A percentile compares a stretch with the other conserved stretches of the same genome.
Evolutionary conservation across 53 echinoderm and acorn worm species (phyloP).

Genomic region (Luidia sarsii): DNA sequence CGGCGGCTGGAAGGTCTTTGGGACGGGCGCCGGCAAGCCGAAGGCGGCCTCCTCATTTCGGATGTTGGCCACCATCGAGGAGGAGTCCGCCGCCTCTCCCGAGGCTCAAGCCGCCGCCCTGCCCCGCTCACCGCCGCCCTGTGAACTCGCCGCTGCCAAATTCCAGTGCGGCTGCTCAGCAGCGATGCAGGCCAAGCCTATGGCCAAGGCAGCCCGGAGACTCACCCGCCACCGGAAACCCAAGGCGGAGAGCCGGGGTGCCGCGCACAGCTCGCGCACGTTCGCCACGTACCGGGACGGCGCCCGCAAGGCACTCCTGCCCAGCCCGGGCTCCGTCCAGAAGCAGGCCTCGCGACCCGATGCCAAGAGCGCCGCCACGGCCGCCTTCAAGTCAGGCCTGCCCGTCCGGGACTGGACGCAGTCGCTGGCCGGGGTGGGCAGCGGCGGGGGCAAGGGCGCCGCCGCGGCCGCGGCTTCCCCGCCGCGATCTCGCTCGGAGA

Average conservation of each 20-base stretch:
- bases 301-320: background rate
- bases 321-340: conserved; percentile 1
- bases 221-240: conserved; percentile 30
- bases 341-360: background rate
- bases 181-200: background rate
- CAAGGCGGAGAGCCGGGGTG: conserved; percentile 22
- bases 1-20: conserved; percentile 50
- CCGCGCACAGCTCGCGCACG: conserved; percentile 19
- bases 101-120: background rate
- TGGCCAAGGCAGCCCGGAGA: conserved; percentile 19
- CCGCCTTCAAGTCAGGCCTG: conserved; percentile 18
- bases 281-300: conserved; percentile 42
- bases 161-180: conserved; percentile 21
- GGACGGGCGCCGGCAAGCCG: conserved; percentile 44
- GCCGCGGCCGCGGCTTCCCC: conserved; percentile 2
- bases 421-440: background rate
- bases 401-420: conserved; percentile 16
- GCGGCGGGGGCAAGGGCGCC: too few relatives aligned
- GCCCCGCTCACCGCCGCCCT: too few relatives aligned
- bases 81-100: conserved; percentile 65
- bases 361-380: background rate
- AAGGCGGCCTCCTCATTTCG: conserved; percentile 66
- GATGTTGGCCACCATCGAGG: conserved; percentile 88
- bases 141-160: background rate
- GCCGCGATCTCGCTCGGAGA: conserved; percentile 51